These are phyloP conservation scores for Oriolus oriolus DNA, from an alignment of 2,113 vertebrate genomes.

Conservation along the genomic window DNA sequence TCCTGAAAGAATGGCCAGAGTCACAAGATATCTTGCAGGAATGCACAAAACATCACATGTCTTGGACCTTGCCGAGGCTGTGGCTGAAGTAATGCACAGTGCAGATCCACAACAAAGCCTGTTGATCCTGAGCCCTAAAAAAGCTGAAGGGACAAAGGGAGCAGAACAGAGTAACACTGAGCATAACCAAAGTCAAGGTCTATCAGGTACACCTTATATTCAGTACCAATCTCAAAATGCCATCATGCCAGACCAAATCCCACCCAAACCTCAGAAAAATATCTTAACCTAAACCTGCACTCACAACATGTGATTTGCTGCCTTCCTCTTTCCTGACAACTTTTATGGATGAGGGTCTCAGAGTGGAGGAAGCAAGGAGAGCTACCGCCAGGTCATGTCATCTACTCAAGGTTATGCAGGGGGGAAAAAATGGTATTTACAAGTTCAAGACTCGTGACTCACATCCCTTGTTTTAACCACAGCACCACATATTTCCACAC, in stretches of 20 bases:
- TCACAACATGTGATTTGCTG: not conserved
- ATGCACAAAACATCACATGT: conserved; percentile 57
- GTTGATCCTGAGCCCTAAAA: not conserved
- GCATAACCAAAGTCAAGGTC: not conserved
- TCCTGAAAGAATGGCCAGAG: not conserved
- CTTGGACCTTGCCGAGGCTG: not conserved
- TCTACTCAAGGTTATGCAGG: not conserved
- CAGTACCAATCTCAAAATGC: not conserved
- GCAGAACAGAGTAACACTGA: not conserved
- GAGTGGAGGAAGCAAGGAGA: not conserved
- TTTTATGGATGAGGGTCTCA: not conserved
- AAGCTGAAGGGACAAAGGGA: not conserved
- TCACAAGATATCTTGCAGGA: conserved; percentile 33
- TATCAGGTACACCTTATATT: not conserved
- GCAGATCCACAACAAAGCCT: not conserved
- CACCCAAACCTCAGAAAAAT: not conserved
- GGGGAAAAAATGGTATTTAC: not conserved
- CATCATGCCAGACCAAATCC: not conserved
- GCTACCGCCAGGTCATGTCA: not conserved
- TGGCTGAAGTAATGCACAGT: not conserved
- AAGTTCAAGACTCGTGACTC: conserved; percentile 21
- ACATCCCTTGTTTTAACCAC: conserved; percentile 45
- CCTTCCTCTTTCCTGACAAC: not conserved
- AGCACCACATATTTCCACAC: conserved; percentile 20
- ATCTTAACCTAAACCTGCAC: not conserved